A percentile compares a stretch with the other conserved stretches of the same genome.
These are phyloP conservation scores for Drosophila yooni DNA, from an alignment of 2,888 invertebrate genomes.

Conservation along the genomic window DNA sequence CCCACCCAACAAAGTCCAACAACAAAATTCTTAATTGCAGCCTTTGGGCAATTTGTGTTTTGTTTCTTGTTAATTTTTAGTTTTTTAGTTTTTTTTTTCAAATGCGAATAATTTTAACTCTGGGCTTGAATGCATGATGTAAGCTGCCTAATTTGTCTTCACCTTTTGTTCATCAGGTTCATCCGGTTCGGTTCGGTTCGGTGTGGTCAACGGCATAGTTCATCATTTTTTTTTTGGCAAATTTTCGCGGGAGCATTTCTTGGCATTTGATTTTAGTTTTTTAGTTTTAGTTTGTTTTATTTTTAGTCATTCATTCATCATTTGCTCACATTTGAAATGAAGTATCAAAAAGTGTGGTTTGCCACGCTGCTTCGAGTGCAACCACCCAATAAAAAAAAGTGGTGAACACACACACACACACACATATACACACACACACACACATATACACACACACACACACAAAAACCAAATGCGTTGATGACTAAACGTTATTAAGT, in stretches of 20 bases:
- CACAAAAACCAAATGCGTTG: slow-evolving; percentile 41
- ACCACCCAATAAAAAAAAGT: slow-evolving; percentile 19
- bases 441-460: not conserved
- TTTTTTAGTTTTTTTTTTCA: slow-evolving; percentile 10
- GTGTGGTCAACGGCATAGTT: slow-evolving; percentile 49
- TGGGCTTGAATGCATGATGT: slow-evolving; percentile 60
- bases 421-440: not conserved
- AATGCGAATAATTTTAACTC: slow-evolving; percentile 28
- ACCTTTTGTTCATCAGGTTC: slow-evolving; percentile 66
- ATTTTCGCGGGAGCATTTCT: slow-evolving; percentile 40
- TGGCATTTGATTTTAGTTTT: slow-evolving; percentile 30
- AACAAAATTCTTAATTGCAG: slow-evolving; percentile 71
- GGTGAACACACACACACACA: not conserved
- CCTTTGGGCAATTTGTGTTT: slow-evolving; percentile 56
- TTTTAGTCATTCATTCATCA: slow-evolving; percentile 43
- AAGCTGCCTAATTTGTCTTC: slow-evolving; percentile 75
- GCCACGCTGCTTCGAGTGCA: slow-evolving; percentile 29
- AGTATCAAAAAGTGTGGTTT: slow-evolving; percentile 19
- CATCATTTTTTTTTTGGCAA: slow-evolving; percentile 61
- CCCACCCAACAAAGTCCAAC: slow-evolving; percentile 60
- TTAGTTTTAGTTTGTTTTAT: slow-evolving; percentile 3
- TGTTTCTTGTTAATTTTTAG: not conserved
- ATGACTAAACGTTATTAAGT: slow-evolving; percentile 77
- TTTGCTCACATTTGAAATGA: slow-evolving; percentile 8
- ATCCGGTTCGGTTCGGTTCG: slow-evolving; percentile 37